phyloP scores from a whole-genome alignment of 2,797 vertebrate genomes.

The Uromys caudimaculatus region DNA sequence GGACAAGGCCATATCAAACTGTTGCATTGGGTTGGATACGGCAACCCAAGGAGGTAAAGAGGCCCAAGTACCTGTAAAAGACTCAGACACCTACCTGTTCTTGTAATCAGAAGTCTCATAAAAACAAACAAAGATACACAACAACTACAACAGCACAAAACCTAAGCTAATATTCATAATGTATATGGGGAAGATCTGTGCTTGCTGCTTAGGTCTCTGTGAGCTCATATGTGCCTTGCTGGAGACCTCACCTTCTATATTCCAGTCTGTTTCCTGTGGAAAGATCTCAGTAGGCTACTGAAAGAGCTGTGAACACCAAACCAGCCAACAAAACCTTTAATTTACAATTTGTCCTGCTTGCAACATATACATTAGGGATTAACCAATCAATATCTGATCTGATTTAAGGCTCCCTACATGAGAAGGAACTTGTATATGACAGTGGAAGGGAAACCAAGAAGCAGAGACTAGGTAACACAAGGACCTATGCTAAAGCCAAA shows the following conservation, averaged over 20 bases:
- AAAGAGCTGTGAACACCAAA: neutral
- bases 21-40: too few relatives aligned
- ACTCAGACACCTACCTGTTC: neutral
- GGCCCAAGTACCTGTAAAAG: neutral
- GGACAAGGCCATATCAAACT: too few relatives aligned
- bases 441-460: neutral
- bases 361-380: neutral
- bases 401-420: neutral
- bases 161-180: too few relatives aligned
- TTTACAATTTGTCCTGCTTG: neutral
- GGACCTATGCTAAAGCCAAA: neutral
- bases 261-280: too few relatives aligned
- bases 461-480: neutral
- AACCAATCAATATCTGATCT: neutral
- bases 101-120: neutral
- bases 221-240: too few relatives aligned
- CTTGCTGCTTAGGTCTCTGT: too few relatives aligned
- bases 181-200: neutral
- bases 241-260: too few relatives aligned
- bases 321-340: neutral
- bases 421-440: neutral
- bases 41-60: neutral
- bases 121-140: neutral
- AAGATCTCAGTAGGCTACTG: neutral
- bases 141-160: too few relatives aligned